Evolutionary conservation across 2,797 vertebrate genomes (phyloP).

Genomic region (Natrix natrix): DNA sequence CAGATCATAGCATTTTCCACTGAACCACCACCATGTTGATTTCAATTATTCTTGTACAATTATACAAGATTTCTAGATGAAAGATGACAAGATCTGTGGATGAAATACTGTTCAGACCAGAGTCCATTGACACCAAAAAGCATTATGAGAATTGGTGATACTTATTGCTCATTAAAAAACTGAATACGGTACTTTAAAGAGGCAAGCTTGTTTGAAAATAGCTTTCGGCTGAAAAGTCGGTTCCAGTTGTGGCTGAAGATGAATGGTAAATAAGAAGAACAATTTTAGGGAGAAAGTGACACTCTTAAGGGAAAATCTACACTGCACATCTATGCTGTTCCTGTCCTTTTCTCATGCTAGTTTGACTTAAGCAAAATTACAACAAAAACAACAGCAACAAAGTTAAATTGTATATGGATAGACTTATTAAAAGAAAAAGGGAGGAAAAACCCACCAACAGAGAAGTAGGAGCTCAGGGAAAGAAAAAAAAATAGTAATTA

Average conservation of each 20-base stretch:
- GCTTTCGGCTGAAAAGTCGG: not conserved
- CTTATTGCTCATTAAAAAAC: not conserved
- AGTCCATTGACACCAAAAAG: not conserved
- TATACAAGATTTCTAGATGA: accelerated
- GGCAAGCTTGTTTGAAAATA: not conserved
- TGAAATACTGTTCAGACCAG: not conserved
- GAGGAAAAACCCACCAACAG: not conserved
- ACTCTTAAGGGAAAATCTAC: not conserved
- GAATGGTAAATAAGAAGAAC: not conserved
- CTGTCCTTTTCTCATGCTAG: not conserved
- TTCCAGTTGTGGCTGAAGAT: not conserved
- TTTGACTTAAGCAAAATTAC: not conserved
- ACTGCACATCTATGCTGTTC: not conserved
- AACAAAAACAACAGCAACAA: not conserved
- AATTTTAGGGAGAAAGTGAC: not conserved
- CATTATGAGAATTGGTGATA: not conserved
- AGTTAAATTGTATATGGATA: not conserved
- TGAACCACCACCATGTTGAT: not conserved
- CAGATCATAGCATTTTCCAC: not conserved
- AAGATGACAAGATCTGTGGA: not conserved
- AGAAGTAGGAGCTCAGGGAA: not conserved
- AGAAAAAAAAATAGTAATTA: not conserved
- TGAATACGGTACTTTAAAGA: not conserved
- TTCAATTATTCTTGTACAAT: not conserved
- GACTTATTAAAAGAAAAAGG: not conserved